Percentiles rank a stretch among this genome's conserved stretches.
Conservation (phyloP, 1,140 invertebrate species). For the Andricus grossulariae region DNA sequence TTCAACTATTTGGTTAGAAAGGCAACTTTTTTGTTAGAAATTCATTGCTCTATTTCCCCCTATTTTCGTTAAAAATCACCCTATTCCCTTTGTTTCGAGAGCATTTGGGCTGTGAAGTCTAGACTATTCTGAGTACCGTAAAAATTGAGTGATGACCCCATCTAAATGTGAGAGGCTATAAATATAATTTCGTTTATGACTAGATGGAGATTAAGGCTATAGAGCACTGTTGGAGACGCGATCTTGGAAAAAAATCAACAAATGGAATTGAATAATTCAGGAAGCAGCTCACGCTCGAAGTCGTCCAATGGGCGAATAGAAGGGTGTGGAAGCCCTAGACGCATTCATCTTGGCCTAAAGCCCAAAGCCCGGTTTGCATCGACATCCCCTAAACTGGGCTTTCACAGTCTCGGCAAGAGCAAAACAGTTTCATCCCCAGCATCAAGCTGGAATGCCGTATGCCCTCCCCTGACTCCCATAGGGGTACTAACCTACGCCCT, state of each 20-base stretch:
- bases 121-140: too few relatives aligned
- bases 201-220: constrained; percentile 4
- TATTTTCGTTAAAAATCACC: too few relatives aligned
- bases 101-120: too few relatives aligned
- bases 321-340: constrained; percentile 9
- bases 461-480: not conserved
- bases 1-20: too few relatives aligned
- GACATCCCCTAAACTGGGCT: constrained; percentile 15
- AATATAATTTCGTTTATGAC: not conserved
- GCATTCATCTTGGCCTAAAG: constrained; percentile 12
- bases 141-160: too few relatives aligned
- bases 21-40: too few relatives aligned
- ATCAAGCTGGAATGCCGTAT: not conserved
- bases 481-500: constrained; percentile 16
- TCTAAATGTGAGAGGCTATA: not conserved
- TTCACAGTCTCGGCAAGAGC: not conserved
- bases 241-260: constrained; percentile 4
- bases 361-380: constrained; percentile 8
- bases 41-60: too few relatives aligned
- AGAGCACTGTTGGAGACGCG: not conserved
- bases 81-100: too few relatives aligned
- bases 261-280: constrained; percentile 30
- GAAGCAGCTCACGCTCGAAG: not conserved
- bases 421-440: constrained; percentile 3
- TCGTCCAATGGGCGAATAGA: not conserved